Evolutionary conservation across 2,113 vertebrate genomes (phyloP).

Genomic region (Astatoreochromis straeleni): DNA sequence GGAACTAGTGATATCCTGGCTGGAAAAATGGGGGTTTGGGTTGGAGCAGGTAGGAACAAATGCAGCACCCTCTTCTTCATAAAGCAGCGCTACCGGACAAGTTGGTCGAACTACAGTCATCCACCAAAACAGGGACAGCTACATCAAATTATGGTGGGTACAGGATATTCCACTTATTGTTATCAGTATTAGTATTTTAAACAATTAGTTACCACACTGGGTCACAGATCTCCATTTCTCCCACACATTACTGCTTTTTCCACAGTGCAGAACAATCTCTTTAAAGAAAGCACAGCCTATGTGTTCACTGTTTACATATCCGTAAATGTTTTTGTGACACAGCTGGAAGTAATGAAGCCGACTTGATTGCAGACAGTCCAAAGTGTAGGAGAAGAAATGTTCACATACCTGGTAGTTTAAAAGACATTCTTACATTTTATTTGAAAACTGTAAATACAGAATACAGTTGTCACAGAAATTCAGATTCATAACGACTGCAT

Average conservation of each 20-base stretch:
- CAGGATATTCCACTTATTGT: neutral
- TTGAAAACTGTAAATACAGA: neutral
- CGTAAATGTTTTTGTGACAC: conserved; percentile 36
- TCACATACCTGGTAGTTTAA: conserved; percentile 28
- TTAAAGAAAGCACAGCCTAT: conserved; percentile 46
- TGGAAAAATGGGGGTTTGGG: neutral
- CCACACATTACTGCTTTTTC: neutral
- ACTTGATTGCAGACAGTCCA: neutral
- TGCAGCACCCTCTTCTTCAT: conserved; percentile 27
- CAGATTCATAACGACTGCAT: neutral
- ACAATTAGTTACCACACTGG: conserved; percentile 40
- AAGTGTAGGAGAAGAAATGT: neutral
- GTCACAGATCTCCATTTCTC: conserved; percentile 5
- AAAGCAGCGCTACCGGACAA: conserved; percentile 54
- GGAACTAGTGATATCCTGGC: conserved; percentile 14
- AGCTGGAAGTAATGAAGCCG: neutral
- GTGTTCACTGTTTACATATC: neutral
- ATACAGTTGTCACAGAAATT: neutral
- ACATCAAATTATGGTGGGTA: neutral
- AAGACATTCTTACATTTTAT: neutral
- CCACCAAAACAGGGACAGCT: neutral
- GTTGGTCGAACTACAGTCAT: conserved; percentile 10
- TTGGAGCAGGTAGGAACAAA: conserved; percentile 62
- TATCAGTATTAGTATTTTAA: neutral
- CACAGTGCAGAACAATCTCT: conserved; percentile 32